Conservation (phyloP, 1,140 invertebrate species). For the Papilio aristodemus region DNA sequence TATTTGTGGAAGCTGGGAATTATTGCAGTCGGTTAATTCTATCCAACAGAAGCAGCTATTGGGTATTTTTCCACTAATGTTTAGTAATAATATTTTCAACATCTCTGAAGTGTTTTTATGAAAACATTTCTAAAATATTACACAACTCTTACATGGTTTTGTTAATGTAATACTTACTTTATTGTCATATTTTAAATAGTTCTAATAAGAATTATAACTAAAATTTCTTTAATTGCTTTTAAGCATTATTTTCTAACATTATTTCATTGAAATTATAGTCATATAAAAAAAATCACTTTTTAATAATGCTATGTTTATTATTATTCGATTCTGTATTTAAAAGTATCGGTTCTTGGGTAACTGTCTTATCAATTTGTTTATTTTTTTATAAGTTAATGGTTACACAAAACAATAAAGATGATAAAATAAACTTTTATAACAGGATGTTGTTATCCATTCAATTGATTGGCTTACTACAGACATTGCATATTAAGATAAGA, state of each 20-base stretch:
- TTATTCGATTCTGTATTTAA: too few species aligned
- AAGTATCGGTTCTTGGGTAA: too few species aligned
- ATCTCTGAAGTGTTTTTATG: background rate
- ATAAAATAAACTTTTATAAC: background rate
- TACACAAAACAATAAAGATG: slow-evolving; percentile 3
- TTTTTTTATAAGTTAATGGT: slow-evolving; percentile 8
- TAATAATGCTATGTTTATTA: too few species aligned
- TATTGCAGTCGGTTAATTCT: slow-evolving; percentile 51
- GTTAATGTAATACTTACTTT: background rate
- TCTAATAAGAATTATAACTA: background rate
- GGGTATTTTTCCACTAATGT: slow-evolving; percentile 54
- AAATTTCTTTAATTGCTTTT: too few species aligned
- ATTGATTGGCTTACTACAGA: too few species aligned
- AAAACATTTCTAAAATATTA: background rate
- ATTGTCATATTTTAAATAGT: background rate
- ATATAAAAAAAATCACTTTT: too few species aligned
- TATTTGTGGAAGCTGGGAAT: slow-evolving; percentile 51
- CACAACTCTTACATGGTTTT: background rate
- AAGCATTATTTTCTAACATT: too few species aligned
- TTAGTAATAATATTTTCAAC: slow-evolving; percentile 37
- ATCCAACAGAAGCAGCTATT: slow-evolving; percentile 48
- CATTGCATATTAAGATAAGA: too few species aligned
- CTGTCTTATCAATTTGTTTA: too few species aligned
- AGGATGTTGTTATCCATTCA: background rate
- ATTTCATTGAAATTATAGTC: too few species aligned